Base-by-base conservation (phyloP, 35 echinoderm and acorn worm species). In the Heliocidaris tuberculata region DNA sequence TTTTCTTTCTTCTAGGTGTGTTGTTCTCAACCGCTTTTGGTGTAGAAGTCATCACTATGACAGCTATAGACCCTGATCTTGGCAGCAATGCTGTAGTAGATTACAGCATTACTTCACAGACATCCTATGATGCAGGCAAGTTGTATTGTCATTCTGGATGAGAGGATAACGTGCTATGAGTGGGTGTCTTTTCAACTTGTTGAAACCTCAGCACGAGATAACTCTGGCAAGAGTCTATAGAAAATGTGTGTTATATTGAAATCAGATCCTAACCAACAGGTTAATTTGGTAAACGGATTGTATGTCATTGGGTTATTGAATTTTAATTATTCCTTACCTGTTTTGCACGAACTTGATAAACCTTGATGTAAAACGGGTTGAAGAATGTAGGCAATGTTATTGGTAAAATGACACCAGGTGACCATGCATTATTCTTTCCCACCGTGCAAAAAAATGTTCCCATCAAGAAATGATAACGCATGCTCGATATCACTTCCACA, bases 61-160 rank as follows among this genome's bases (percentile, higher is more conserved):
- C 29, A 6, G 86, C 86, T 32, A 19, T 35, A 48, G 86, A 88
- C 21, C 86, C 86, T 12, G 86, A 88, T 88, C 10, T 42, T 17
- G 86, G 86, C 47, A 19, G 17, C 9, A 88, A 32, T 88, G 86
- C 86, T 32, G 86, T 88, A 24, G 30, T 31, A 48, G 86, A 32
- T 3, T 88, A 88, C 19, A 7, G 2, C 0, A 88, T 88, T 42
- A 11, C 30, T 4, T 42, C 31, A 13, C 86, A 88, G 17, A 48
- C n/a, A 32, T 88, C 86, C 16, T 88, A 88, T 48, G 86, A 88
- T 88, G 31, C 31, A 88, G 86, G 86, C 17, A 88, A 32, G 10
- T 31, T 88, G 47, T 21, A 13, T 24, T 32, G 12, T 88, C 13
- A 0, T 85, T 85, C 15, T 85, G 70, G 15, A 15, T 19, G 70